Percentiles rank a stretch among this genome's conserved stretches.
Conservation (phyloP, 2,113 vertebrate species). For the Bothrops jararaca region DNA sequence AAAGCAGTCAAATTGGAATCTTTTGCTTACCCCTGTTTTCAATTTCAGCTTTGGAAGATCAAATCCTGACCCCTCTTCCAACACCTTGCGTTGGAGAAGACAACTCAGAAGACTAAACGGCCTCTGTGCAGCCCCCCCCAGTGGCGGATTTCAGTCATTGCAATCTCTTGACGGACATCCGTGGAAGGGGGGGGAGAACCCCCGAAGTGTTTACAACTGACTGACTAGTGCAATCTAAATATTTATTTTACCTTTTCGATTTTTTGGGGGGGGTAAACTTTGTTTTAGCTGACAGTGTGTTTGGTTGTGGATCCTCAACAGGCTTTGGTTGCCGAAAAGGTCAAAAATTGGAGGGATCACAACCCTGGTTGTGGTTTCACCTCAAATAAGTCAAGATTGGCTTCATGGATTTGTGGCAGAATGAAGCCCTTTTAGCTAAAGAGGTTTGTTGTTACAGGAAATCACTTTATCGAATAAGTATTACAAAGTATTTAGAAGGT, state of each 20-base stretch:
- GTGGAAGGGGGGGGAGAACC: slow-evolving; percentile 30
- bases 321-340: slow-evolving; percentile 67
- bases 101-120: slow-evolving; percentile 61
- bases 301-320: slow-evolving; percentile 71
- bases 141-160: slow-evolving; percentile 65
- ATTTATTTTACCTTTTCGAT: slow-evolving; percentile 90
- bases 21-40: slow-evolving; percentile 22
- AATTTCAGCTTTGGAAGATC: slow-evolving; percentile 94
- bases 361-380: slow-evolving; percentile 55
- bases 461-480: slow-evolving; percentile 55
- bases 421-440: slow-evolving; percentile 49
- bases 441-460: slow-evolving; percentile 53
- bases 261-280: slow-evolving; percentile 61
- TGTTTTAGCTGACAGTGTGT: slow-evolving; percentile 70
- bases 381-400: slow-evolving; percentile 40
- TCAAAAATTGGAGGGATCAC: slow-evolving; percentile 60
- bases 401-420: slow-evolving; percentile 37
- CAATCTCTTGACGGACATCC: slow-evolving; percentile 58
- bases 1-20: neutral
- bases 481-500: slow-evolving; percentile 45
- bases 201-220: slow-evolving; percentile 68
- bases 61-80: slow-evolving; percentile 84
- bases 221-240: slow-evolving; percentile 87
- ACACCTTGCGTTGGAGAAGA: slow-evolving; percentile 56
- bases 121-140: slow-evolving; percentile 61